phyloP scores from a whole-genome alignment of 2,888 invertebrate genomes.

The Eremobia ochroleuca region DNA sequence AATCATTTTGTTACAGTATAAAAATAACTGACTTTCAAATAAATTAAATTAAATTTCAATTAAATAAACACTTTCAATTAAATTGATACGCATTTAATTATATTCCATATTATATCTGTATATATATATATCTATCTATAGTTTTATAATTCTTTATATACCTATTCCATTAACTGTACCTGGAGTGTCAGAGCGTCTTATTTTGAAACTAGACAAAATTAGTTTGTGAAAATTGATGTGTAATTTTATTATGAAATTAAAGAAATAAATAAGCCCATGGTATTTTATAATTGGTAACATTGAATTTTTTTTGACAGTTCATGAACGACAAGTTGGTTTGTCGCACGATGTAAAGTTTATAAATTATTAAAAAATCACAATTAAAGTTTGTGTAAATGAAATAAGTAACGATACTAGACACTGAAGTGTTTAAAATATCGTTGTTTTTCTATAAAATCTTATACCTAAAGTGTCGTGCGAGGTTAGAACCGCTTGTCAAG shows the following conservation, averaged over 20 bases:
- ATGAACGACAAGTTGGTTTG: conserved; percentile 63
- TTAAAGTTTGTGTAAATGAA: conserved; percentile 61
- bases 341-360: conserved; percentile 66
- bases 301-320: conserved; percentile 59
- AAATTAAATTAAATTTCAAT: no score
- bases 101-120: not conserved
- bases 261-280: not conserved
- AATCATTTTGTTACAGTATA: not conserved
- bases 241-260: not conserved
- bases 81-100: not conserved
- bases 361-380: conserved; percentile 53
- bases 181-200: no score
- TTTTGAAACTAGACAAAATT: not conserved
- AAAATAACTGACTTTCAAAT: not conserved
- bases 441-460: conserved; percentile 35
- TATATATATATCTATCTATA: no score
- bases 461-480: conserved; percentile 67
- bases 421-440: conserved; percentile 31
- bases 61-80: not conserved
- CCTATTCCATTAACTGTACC: not conserved
- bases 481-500: conserved; percentile 86
- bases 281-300: conserved; percentile 62
- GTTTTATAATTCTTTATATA: not conserved
- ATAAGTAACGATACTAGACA: conserved; percentile 45
- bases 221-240: not conserved